Percentiles rank a stretch among this genome's conserved stretches.
Conservation (phyloP, 2,888 invertebrate genomes). For the Pachliopta kotzebuea region DNA sequence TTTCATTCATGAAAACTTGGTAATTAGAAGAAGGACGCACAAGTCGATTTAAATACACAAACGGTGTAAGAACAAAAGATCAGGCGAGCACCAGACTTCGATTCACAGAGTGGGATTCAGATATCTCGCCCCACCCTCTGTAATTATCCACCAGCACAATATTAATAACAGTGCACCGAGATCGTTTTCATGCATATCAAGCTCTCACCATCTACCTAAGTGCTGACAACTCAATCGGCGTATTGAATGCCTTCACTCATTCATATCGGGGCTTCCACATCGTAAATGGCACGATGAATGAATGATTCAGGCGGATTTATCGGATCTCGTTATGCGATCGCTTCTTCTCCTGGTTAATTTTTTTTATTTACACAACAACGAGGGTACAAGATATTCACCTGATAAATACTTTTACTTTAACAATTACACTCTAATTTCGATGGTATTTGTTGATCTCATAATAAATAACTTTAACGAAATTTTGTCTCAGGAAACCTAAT, state of each 20-base stretch:
- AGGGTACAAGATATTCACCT: not conserved
- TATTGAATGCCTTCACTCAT: slow-evolving; percentile 44
- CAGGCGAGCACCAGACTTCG: not conserved
- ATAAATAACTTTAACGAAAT: too few relatives aligned
- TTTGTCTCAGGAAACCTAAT: too few relatives aligned
- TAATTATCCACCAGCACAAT: slow-evolving; percentile 29
- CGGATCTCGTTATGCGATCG: slow-evolving; percentile 29
- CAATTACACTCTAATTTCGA: too few relatives aligned
- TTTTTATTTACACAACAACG: not conserved
- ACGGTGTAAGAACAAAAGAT: not conserved
- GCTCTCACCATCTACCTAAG: slow-evolving; percentile 36
- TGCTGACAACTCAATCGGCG: slow-evolving; percentile 61
- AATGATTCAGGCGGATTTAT: slow-evolving; percentile 34
- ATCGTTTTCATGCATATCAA: slow-evolving; percentile 18
- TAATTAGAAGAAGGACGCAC: not conserved
- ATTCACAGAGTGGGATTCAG: slow-evolving; percentile 10
- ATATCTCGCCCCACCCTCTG: slow-evolving; percentile 17
- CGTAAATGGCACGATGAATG: slow-evolving; percentile 39
- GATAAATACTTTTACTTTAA: too few relatives aligned
- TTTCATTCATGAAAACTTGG: not conserved
- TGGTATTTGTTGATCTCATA: too few relatives aligned
- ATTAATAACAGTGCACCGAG: slow-evolving; percentile 30
- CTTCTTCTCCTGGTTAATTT: slow-evolving; percentile 28
- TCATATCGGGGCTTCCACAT: slow-evolving; percentile 43
- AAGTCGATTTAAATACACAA: not conserved